These are phyloP conservation scores for Erythrocebus patas DNA, from an alignment of 2,113 vertebrate genomes.

Conservation along the genomic window DNA sequence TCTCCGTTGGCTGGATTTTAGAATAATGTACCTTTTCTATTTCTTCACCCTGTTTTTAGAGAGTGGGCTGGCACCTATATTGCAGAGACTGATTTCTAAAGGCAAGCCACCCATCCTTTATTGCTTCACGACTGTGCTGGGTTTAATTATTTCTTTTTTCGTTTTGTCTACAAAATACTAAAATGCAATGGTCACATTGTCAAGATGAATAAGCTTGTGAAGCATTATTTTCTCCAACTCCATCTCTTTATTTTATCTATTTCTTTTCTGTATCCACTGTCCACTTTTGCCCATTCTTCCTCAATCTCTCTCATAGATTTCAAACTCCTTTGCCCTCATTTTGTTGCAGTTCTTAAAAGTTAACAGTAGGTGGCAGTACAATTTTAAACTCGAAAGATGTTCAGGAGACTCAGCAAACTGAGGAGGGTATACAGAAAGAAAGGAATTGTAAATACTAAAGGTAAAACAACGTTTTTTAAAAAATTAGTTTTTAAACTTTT, in stretches of 20 bases:
- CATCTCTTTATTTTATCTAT: neutral
- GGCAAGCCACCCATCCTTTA: neutral
- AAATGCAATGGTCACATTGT: neutral
- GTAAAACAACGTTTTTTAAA: neutral
- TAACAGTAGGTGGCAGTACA: conserved; percentile 82
- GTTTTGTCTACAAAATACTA: neutral
- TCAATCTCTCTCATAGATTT: neutral
- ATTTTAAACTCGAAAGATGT: conserved; percentile 56
- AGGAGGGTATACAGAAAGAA: neutral
- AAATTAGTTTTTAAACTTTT: neutral
- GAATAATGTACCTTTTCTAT: neutral
- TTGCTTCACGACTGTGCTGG: neutral
- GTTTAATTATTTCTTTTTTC: neutral
- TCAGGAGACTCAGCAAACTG: neutral
- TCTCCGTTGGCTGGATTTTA: neutral
- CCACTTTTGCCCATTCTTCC: neutral
- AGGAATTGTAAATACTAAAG: neutral
- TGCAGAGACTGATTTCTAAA: neutral
- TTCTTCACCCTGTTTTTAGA: neutral
- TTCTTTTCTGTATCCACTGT: neutral
- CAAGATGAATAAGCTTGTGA: neutral
- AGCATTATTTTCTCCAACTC: neutral
- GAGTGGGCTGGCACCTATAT: neutral
- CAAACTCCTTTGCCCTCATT: neutral
- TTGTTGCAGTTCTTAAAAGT: conserved; percentile 35